These are phyloP conservation scores for Catamblyrhynchus diadema DNA, from an alignment of 2,797 vertebrate genomes.

Conservation along the genomic window DNA sequence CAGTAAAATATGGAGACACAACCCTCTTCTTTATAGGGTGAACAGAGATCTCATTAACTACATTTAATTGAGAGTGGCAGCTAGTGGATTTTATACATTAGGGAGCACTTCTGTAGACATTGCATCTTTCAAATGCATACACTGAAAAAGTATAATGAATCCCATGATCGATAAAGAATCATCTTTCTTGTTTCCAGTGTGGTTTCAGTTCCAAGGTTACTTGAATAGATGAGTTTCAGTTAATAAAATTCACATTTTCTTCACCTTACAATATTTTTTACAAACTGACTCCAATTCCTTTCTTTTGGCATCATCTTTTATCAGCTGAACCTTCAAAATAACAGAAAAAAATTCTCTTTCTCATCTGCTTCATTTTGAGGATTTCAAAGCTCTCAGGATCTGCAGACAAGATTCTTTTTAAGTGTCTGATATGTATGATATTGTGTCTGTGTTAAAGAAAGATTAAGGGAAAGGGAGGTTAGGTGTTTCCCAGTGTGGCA, in stretches of 20 bases:
- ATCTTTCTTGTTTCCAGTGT: slow-evolving; percentile 17
- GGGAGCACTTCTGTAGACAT: slow-evolving; percentile 60
- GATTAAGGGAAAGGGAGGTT: background rate
- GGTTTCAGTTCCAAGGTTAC: slow-evolving; percentile 38
- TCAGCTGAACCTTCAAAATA: background rate
- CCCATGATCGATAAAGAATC: slow-evolving; percentile 47
- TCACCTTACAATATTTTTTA: background rate
- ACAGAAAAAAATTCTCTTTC: background rate
- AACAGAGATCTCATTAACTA: slow-evolving; percentile 61
- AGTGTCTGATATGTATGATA: background rate
- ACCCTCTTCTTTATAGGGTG: background rate
- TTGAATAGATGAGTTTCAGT: background rate
- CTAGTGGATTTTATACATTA: slow-evolving; percentile 59
- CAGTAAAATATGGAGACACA: slow-evolving; percentile 16
- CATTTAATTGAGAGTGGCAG: slow-evolving; percentile 63
- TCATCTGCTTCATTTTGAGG: background rate
- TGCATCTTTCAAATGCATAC: slow-evolving; percentile 36
- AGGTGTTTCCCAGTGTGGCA: background rate
- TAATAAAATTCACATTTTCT: slow-evolving; percentile 47
- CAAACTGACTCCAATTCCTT: background rate
- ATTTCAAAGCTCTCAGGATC: background rate
- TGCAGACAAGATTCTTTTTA: background rate
- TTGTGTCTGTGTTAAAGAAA: background rate
- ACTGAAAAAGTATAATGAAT: slow-evolving; percentile 62
- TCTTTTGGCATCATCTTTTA: background rate